Base-by-base conservation (phyloP, 2,797 vertebrate genomes). In the Micrastur ruficollis region DNA sequence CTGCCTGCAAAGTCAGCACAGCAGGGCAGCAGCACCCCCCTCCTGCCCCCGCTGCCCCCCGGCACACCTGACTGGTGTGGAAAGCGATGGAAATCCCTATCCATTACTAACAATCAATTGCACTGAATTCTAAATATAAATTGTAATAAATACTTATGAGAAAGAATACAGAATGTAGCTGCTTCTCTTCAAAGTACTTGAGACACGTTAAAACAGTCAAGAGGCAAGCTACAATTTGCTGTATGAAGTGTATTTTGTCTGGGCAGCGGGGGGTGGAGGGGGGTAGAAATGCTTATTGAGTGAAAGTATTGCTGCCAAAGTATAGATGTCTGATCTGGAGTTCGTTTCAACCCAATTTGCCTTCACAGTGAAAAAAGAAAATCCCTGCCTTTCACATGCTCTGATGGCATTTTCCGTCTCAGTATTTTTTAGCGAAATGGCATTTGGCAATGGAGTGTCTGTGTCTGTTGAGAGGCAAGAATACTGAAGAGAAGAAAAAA, bases 21-120 rank as follows among this genome's bases (percentile, higher is more conserved):
- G 11, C 0, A 2, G 9, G 42, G 3, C 29, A 67, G 21, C 4
- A 11, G 17, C 5, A 11, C 3, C 4, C 22, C 20, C 13, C 13
- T 32, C n/a, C 23, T 55, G 16, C 7, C 8, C 21, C 10, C 3
- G 1, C 15, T 59, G 21, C 4, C 14, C 8, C 9, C 3, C 0
- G 0, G 9, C 11, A 12, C 6, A 8, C 32, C 32, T 52, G 46
- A 6, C 12, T 63, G 5, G 2, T 20, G 6, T 14, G 21, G 16
- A 67, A 71, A 56, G 40, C 0, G 16, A 22, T 11, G 34, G 50
- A 47, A 50, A 47, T 22, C 9, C 3, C 9, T n/a, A 8, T 9
- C 2, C 3, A 6, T 6, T 38, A 2, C 9, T 36, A 46, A 23
- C 12, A 14, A 10, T 10, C 29, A 22, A 19, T 21, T 62, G 16